phyloP scores from a whole-genome alignment of 2,113 vertebrate genomes.

The Gobiocypris rarus region DNA sequence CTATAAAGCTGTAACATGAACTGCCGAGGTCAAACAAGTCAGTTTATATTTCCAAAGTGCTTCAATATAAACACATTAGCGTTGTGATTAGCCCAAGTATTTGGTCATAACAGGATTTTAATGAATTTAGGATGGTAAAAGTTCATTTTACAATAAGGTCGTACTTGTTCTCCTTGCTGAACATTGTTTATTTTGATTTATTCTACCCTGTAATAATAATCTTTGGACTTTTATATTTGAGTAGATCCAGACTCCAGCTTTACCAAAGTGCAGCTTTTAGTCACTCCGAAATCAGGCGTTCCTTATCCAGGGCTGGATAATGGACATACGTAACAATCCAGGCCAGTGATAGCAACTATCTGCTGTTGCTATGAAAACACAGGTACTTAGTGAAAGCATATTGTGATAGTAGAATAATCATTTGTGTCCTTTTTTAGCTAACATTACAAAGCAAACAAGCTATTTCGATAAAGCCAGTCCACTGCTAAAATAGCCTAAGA shows the following conservation, averaged over 20 bases:
- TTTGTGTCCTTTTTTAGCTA: slow-evolving; percentile 5
- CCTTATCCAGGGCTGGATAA: slow-evolving; percentile 20
- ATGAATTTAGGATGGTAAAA: slow-evolving; percentile 35
- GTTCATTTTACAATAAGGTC: background rate
- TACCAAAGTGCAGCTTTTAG: background rate
- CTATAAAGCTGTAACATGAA: slow-evolving; percentile 26
- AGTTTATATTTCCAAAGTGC: slow-evolving; percentile 29
- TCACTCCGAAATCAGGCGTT: background rate
- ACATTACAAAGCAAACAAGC: slow-evolving; percentile 18
- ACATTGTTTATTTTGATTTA: slow-evolving; percentile 22
- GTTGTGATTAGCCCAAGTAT: slow-evolving; percentile 19
- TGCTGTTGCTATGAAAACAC: slow-evolving; percentile 30
- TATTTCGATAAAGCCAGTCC: slow-evolving; percentile 4
- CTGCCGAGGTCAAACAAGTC: background rate
- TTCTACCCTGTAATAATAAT: background rate
- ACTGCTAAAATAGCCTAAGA: background rate
- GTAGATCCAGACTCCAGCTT: slow-evolving; percentile 1
- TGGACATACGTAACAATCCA: background rate
- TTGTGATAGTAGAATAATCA: slow-evolving; percentile 10
- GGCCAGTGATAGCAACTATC: background rate
- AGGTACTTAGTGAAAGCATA: background rate
- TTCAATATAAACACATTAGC: slow-evolving; percentile 33
- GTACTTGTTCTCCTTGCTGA: background rate
- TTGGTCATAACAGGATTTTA: slow-evolving; percentile 20
- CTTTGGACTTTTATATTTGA: slow-evolving; percentile 2